Evolutionary conservation across 1,140 invertebrate species (phyloP), one percentile per base, ranked within the genome.

Genomic region (Drosophila erecta): DNA sequence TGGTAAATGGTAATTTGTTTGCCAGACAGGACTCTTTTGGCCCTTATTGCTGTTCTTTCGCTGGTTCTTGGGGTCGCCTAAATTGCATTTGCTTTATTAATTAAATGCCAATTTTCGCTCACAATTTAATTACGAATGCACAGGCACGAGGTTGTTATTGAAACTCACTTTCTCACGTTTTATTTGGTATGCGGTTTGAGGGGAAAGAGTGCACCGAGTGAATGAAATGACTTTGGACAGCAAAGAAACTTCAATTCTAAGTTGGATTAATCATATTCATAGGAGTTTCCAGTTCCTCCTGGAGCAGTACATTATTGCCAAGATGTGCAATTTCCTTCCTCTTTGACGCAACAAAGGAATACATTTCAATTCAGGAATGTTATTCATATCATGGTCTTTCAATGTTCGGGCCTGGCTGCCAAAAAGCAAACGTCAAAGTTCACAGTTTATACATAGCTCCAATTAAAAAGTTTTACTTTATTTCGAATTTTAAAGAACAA

Each of bases 71-170:
- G 33, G 66, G 44, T 20, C 37, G 61, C 50, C 76, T 64, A 89
- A 84, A 87, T 89, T 76, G 73, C 72, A 87, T 89, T 89, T 80
- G 71, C 64, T 83, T 83, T 87, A 89, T 87, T 89, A 87, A 87
- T 87, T 87, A 87, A 86, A 76, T 74, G 69, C 71, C 79, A 89
- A 87, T 83, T 50, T 87, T 67, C 55, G 54, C 37, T 71, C 49
- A 60, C 65, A 80, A 87, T 84, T 89, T 51, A 87, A 87, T 87
- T 87, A 89, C 22, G 49, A 46, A 44, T 47, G 40, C 46, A 40
- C 40, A 53, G 38, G 12, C 15, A 49, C 1, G 50, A 33, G 22
- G 24, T 33, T 37, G 59, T 77, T 80, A 69, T 72, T 64, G 54
- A 78, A 74, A 69, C 43, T 49, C 10, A 14, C 30, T 8, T 15